Conservation (phyloP, 2,888 invertebrate genomes). For the Drosophila subquinaria region DNA sequence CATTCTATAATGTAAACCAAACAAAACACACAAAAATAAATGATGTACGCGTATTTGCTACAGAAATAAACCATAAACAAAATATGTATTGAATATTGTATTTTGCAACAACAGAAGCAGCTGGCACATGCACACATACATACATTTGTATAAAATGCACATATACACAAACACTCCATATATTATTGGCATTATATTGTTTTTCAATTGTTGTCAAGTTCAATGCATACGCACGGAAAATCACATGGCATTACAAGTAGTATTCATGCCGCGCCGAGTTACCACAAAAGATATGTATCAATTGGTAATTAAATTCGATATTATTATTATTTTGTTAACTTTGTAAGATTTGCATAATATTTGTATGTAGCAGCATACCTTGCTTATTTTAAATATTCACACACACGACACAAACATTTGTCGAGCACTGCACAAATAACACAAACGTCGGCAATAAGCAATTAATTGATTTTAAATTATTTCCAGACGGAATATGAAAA, state of each 20-base stretch:
- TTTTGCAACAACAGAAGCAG: constrained; percentile 31
- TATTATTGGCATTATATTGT: constrained; percentile 29
- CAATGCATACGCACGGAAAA: constrained; percentile 42
- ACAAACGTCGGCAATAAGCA: constrained; percentile 50
- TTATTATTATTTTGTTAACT: constrained; percentile 15
- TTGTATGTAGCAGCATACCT: constrained; percentile 29
- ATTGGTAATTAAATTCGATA: constrained; percentile 7
- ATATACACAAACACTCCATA: no score
- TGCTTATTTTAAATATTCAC: constrained; percentile 24
- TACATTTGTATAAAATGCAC: no score
- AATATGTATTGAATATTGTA: constrained; percentile 49
- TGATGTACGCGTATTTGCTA: constrained; percentile 34
- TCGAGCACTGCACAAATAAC: constrained; percentile 33
- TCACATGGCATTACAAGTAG: constrained; percentile 46
- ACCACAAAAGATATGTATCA: neutral
- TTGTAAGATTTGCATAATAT: constrained; percentile 38
- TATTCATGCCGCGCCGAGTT: constrained; percentile 30
- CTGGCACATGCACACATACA: constrained; percentile 13
- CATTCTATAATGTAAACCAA: constrained; percentile 68
- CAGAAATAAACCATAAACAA: constrained; percentile 73
- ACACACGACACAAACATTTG: constrained; percentile 17
- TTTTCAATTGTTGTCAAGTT: constrained; percentile 59
- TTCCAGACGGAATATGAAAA: constrained; percentile 23
- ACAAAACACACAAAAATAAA: constrained; percentile 69
- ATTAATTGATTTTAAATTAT: constrained; percentile 39